Conservation (phyloP, 1,140 invertebrate species). For the Pachyrhynchus sulphureomaculatus region DNA sequence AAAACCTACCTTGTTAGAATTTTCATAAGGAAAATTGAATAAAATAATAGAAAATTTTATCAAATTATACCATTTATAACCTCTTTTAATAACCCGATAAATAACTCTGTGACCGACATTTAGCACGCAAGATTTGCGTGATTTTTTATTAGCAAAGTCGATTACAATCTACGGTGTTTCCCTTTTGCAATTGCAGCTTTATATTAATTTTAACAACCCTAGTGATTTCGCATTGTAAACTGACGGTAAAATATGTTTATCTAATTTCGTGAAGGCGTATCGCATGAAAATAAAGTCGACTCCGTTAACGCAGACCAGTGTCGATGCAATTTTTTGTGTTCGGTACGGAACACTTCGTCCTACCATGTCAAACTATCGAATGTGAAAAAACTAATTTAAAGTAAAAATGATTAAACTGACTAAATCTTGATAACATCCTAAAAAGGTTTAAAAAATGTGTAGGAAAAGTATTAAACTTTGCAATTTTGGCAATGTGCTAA, state of each 20-base stretch:
- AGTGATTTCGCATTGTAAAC: slow-evolving; percentile 12
- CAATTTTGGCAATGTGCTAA: too few relatives aligned
- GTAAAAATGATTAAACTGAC: not conserved
- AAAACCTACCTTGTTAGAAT: too few relatives aligned
- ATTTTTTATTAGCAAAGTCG: slow-evolving; percentile 10
- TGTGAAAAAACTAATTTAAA: too few relatives aligned
- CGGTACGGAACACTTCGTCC: not conserved
- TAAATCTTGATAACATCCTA: too few relatives aligned
- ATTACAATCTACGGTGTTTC: slow-evolving; percentile 1
- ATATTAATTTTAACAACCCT: slow-evolving; percentile 21
- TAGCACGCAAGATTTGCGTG: slow-evolving; percentile 9
- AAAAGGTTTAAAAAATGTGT: too few relatives aligned
- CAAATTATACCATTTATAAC: too few relatives aligned
- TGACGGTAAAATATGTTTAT: slow-evolving; percentile 11
- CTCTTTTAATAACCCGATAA: not conserved
- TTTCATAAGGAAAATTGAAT: too few relatives aligned
- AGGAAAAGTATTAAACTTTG: too few relatives aligned
- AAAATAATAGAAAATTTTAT: too few relatives aligned
- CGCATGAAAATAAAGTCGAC: not conserved
- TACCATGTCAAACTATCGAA: too few relatives aligned
- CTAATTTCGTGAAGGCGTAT: not conserved
- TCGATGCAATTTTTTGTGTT: too few relatives aligned
- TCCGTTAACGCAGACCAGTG: not conserved
- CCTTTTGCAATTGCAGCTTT: slow-evolving; percentile 13
- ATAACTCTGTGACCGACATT: slow-evolving; percentile 2